Conservation (phyloP, 2,888 invertebrate species). For the Zootermopsis nevadensis region DNA sequence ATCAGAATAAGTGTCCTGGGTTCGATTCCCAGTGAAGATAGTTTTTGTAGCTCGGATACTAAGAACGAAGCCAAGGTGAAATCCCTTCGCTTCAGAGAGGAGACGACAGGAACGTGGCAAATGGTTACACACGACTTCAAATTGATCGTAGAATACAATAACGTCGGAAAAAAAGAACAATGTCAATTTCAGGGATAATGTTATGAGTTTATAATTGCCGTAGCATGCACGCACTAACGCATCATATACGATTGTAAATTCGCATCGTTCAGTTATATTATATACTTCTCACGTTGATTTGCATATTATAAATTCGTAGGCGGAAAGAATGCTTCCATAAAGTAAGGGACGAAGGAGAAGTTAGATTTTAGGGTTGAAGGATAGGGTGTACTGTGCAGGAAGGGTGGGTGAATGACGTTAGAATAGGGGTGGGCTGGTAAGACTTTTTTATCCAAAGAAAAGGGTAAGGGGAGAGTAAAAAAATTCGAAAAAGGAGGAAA, state of each 20-base stretch:
- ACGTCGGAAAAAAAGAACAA: no score
- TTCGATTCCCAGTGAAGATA: no score
- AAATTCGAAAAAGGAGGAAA: constrained; percentile 18
- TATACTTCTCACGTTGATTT: constrained; percentile 9
- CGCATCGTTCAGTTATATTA: constrained; percentile 5
- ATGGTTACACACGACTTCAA: no score
- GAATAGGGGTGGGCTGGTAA: not conserved
- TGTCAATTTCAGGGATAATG: no score
- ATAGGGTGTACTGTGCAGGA: not conserved
- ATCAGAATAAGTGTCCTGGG: no score
- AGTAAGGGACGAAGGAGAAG: not conserved
- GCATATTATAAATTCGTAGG: not conserved
- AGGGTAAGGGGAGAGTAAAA: not conserved
- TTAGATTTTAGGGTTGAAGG: not conserved
- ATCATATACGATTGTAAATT: not conserved
- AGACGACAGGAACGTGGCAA: no score
- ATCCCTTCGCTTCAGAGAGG: no score
- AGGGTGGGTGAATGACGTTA: constrained; percentile 26
- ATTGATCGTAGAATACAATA: no score
- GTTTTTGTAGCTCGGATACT: no score
- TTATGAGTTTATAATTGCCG: no score
- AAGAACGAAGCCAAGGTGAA: no score
- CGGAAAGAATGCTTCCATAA: constrained; percentile 30
- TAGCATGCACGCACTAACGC: not conserved
- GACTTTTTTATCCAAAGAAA: constrained; percentile 6